A percentile compares a stretch with the other conserved stretches of the same genome.
Conservation (phyloP, 1,140 invertebrate genomes). For the Grapholita molesta region DNA sequence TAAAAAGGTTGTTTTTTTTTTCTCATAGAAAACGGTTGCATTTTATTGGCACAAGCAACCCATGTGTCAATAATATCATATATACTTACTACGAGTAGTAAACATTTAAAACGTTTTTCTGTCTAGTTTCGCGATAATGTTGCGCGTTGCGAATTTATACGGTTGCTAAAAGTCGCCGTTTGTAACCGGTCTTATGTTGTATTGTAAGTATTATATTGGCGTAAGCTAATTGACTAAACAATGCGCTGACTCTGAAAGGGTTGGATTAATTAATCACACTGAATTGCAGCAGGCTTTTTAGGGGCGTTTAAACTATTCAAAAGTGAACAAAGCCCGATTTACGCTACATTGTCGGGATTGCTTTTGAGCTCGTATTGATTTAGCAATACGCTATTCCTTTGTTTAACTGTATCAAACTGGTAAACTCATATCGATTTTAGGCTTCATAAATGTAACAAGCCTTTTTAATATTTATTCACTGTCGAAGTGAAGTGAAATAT, state of each 20-base stretch:
- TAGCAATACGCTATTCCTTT: slow-evolving; percentile 1
- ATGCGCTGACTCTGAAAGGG: neutral
- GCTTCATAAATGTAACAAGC: neutral
- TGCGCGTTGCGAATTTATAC: too few species aligned
- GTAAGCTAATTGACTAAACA: slow-evolving; percentile 26
- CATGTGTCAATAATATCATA: too few species aligned
- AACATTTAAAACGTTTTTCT: too few species aligned
- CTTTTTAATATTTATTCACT: neutral
- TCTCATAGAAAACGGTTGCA: too few species aligned
- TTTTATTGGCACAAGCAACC: too few species aligned
- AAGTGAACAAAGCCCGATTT: slow-evolving; percentile 3
- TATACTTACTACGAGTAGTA: too few species aligned
- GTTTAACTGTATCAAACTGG: neutral
- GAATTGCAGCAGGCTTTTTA: slow-evolving; percentile 17
- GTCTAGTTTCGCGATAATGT: too few species aligned
- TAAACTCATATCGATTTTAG: neutral
- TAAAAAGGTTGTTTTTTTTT: too few species aligned
- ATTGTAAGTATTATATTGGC: neutral
- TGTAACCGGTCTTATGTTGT: neutral
- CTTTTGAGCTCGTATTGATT: neutral
- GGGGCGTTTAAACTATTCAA: slow-evolving; percentile 17
- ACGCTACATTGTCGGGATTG: slow-evolving; percentile 5
- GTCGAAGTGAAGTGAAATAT: too few species aligned
- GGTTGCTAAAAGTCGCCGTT: too few species aligned
- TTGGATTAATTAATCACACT: slow-evolving; percentile 19